phyloP scores from a whole-genome alignment of 2,888 invertebrate genomes.

The Auanema freiburgensis region DNA sequence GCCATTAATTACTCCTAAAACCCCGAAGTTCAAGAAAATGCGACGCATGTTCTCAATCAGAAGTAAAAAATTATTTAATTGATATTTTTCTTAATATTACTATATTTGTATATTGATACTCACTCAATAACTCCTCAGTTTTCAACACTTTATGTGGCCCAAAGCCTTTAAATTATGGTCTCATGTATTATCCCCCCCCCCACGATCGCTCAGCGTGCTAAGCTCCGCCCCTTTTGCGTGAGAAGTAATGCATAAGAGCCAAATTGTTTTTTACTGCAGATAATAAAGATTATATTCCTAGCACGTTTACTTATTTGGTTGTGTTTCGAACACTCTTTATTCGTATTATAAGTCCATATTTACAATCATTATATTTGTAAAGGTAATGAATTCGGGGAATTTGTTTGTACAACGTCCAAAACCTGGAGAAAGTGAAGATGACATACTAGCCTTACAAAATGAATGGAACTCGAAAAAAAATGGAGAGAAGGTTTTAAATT shows the following conservation, averaged over 20 bases:
- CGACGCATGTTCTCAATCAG: neutral
- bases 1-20: neutral
- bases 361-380: neutral
- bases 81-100: neutral
- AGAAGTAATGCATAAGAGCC: too few species aligned
- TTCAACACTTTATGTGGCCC: neutral
- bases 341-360: slow-evolving; percentile 1
- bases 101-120: neutral
- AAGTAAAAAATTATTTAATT: neutral
- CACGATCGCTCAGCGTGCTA: neutral
- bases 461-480: slow-evolving; percentile 25
- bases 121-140: neutral
- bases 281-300: too few species aligned
- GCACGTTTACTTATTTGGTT: neutral
- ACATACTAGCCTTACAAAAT: slow-evolving; percentile 35
- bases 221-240: too few species aligned
- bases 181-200: slow-evolving; percentile 3
- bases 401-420: slow-evolving; percentile 35
- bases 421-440: slow-evolving; percentile 39
- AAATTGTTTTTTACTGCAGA: too few species aligned
- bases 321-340: slow-evolving; percentile 1
- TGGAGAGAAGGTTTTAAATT: neutral
- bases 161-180: neutral
- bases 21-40: neutral
- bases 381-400: slow-evolving; percentile 13